Percentiles rank a stretch among this genome's conserved stretches.
Evolutionary conservation across 2,797 vertebrate genomes (phyloP).

Genomic region (Ptychobarbus kaznakovi): DNA sequence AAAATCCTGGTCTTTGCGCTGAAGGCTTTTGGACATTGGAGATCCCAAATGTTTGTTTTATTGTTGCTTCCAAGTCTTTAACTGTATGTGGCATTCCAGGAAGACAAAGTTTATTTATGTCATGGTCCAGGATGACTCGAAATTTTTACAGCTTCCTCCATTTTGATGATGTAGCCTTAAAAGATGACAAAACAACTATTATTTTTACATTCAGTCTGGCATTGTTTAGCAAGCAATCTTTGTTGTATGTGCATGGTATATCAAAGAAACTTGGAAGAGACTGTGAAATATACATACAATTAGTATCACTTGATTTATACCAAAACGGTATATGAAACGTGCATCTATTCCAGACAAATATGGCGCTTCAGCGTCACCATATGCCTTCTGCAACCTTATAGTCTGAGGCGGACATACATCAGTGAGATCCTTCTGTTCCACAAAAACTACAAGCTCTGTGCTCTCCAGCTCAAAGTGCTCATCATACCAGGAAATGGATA

Average conservation of each 20-base stretch:
- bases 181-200: no score
- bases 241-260: no score
- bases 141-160: no score
- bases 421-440: conserved; percentile 45
- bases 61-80: conserved; percentile 34
- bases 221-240: no score
- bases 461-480: conserved; percentile 30
- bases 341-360: conserved; percentile 28
- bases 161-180: no score
- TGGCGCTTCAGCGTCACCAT: conserved; percentile 18
- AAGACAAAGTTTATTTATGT: conserved; percentile 50
- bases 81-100: conserved; percentile 39
- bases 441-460: conserved; percentile 43
- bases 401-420: conserved; percentile 34
- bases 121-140: conserved; percentile 46
- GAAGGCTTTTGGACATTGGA: conserved; percentile 42
- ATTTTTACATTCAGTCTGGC: no score
- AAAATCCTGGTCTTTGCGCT: conserved; percentile 39
- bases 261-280: no score
- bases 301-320: no score
- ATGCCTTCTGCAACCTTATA: conserved; percentile 38
- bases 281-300: no score
- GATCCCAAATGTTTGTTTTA: conserved; percentile 40
- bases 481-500: conserved; percentile 28
- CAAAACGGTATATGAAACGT: no score